A percentile compares a stretch with the other conserved stretches of the same genome.
phyloP scores from a whole-genome alignment of 2,888 invertebrate genomes.

The Liodrosophila aerea region DNA sequence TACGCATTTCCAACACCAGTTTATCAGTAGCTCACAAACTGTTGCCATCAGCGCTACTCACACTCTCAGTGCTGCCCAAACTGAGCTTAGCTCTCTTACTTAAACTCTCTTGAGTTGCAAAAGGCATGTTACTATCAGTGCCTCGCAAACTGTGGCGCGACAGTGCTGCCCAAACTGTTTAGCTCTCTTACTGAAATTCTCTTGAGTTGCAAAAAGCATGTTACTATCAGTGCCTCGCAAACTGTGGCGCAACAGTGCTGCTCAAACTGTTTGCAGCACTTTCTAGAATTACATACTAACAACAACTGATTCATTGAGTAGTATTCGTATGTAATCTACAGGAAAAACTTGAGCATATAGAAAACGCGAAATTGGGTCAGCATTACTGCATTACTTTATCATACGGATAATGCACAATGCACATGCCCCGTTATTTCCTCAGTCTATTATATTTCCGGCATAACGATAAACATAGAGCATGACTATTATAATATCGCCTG shows the following conservation, averaged over 20 bases:
- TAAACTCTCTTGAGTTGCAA: too few relatives aligned
- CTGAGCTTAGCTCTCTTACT: too few relatives aligned
- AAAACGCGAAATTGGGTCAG: slow-evolving; percentile 57
- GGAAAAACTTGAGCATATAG: slow-evolving; percentile 13
- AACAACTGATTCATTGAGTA: slow-evolving; percentile 27
- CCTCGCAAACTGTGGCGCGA: neutral
- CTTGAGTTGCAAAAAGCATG: neutral
- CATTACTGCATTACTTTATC: slow-evolving; percentile 54
- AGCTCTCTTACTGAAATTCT: neutral
- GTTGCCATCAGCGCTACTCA: neutral
- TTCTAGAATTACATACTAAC: slow-evolving; percentile 6
- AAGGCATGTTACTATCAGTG: neutral
- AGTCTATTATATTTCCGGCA: slow-evolving; percentile 62
- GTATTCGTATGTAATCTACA: slow-evolving; percentile 24
- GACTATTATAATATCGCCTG: too few relatives aligned
- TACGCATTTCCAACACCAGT: neutral
- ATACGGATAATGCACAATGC: slow-evolving; percentile 26
- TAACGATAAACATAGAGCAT: slow-evolving; percentile 42
- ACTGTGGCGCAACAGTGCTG: too few relatives aligned
- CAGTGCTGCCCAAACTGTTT: slow-evolving; percentile 7
- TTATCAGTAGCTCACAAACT: slow-evolving; percentile 13
- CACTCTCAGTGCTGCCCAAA: slow-evolving; percentile 7
- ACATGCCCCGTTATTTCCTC: slow-evolving; percentile 26
- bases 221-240: too few relatives aligned
- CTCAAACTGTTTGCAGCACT: slow-evolving; percentile 29